Conservation (phyloP, 2,888 invertebrate genomes). For the Orthonevra nobilis region DNA sequence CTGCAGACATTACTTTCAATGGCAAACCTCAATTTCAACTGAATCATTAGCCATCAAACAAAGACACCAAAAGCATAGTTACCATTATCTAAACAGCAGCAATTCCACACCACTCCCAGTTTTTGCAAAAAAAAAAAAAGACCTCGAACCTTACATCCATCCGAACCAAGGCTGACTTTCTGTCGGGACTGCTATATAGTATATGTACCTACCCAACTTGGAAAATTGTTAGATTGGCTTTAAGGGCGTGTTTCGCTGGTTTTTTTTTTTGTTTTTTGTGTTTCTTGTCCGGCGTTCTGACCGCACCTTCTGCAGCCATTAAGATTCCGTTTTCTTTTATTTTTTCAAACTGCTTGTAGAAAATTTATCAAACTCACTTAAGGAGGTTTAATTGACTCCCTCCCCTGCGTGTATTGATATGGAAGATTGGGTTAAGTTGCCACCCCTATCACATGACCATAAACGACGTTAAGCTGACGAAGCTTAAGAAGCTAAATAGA, state of each 20-base stretch:
- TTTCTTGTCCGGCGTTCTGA: constrained; percentile 1
- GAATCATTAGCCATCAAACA: constrained; percentile 49
- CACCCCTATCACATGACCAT: neutral
- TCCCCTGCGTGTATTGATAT: neutral
- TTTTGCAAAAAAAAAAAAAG: neutral
- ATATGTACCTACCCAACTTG: no score
- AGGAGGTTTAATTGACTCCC: constrained; percentile 51
- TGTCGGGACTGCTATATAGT: neutral
- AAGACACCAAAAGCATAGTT: constrained; percentile 3
- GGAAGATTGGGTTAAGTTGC: neutral
- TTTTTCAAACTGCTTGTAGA: constrained; percentile 2
- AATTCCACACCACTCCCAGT: constrained; percentile 26
- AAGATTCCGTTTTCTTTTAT: constrained; percentile 8
- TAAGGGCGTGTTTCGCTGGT: constrained; percentile 23
- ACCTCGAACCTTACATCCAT: no score
- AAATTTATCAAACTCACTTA: constrained; percentile 61
- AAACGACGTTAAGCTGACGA: constrained; percentile 18
- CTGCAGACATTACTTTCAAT: no score
- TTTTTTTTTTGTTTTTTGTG: neutral
- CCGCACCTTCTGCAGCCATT: constrained; percentile 42
- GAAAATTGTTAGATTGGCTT: constrained; percentile 35
- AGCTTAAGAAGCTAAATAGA: constrained; percentile 8
- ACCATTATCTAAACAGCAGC: no score
- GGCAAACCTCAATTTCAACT: constrained; percentile 59
- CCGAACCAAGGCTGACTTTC: neutral